Evolutionary conservation across 1,140 invertebrate species (phyloP), one percentile per base, ranked within the genome.

Genomic region (Tigriopus japonicus): DNA sequence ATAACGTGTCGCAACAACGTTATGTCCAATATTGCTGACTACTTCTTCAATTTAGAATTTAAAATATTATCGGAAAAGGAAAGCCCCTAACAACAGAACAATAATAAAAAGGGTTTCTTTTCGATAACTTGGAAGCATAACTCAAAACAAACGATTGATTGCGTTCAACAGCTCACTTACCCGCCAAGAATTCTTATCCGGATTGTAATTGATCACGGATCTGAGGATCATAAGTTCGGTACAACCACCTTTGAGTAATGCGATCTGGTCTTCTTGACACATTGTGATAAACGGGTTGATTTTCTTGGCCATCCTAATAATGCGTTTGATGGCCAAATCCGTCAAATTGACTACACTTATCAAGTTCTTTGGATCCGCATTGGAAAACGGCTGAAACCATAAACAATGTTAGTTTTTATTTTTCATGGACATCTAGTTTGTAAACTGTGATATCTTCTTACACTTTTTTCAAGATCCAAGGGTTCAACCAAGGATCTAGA

Each of bases 261-360:
- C 85, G 51, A 93, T 80, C 73, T 92, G 88, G 74, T 91, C 87
- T 66, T 87, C 85, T 68, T 90, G 85, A 67, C 86, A 91, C 80
- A 91, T 84, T 67, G 82, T 87, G 70, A 84, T 87, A 69, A 90
- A 93, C 21, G 81, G 83, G 64, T 78, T 82, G 42, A 92, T 86
- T 70, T 86, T 86, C 67, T 92, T 92, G 0, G 86, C 83, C 83
- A 91, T 90, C 71, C 89, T 88, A 65, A 93, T 92, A 19, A 94
- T 73, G 42, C 89, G 75, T 59, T 88, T 73, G 64, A 94, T 92
- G 2, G 88, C 87, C 60, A 90, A 80, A 2, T 90, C 87, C 0
- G 88, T 92, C 67, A 94, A 75, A 73, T 91, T 90, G 53, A 91
- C 86, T 6, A 91, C 81, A 66, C 85, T 85, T 51, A 89, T 72